phyloP scores from a whole-genome alignment of 2,797 vertebrate species.

The Gymnothorax javanicus region DNA sequence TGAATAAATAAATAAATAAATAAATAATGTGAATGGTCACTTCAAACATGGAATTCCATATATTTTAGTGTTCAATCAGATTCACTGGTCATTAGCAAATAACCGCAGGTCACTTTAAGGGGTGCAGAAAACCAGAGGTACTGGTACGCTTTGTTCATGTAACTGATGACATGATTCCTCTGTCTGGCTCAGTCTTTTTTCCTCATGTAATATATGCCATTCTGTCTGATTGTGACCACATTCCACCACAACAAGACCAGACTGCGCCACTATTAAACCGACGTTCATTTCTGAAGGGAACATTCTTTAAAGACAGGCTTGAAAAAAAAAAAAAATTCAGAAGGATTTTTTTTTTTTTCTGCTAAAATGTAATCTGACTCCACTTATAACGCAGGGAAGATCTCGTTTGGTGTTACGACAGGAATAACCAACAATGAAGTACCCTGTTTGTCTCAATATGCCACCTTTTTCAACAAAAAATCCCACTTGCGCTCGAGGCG shows the following conservation, averaged over 20 bases:
- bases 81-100: neutral
- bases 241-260: conserved; percentile 21
- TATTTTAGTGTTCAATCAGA: neutral
- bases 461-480: neutral
- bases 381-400: neutral
- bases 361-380: conserved; percentile 7
- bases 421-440: conserved; percentile 7
- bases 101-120: neutral
- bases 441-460: conserved; percentile 1
- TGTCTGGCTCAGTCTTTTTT: neutral
- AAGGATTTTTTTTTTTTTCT: neutral
- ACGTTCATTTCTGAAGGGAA: conserved; percentile 19
- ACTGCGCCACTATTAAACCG: conserved; percentile 9
- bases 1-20: too few relatives aligned
- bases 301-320: conserved; percentile 11
- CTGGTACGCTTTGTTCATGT: neutral
- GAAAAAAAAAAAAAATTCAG: neutral
- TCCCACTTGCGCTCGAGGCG: neutral
- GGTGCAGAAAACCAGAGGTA: neutral
- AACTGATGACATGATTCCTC: neutral
- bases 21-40: too few relatives aligned
- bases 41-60: too few relatives aligned
- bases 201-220: neutral
- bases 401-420: conserved; percentile 12
- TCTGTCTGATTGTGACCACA: conserved; percentile 21